Base-by-base conservation (phyloP, 2,113 vertebrate genomes). In the Cephalopterus ornatus region DNA sequence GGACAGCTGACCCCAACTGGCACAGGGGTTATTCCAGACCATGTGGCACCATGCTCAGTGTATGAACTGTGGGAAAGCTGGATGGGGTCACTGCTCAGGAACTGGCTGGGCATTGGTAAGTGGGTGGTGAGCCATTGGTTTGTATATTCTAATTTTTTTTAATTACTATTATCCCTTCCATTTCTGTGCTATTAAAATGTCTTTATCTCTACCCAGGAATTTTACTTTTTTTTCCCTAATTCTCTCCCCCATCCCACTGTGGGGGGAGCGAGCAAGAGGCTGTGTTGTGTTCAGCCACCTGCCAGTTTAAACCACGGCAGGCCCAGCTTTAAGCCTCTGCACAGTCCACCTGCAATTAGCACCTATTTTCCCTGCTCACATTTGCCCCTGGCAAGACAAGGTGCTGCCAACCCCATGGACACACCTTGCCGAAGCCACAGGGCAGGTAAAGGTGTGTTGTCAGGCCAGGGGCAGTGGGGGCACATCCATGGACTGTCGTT, bases 351-450 rank as follows among this genome's bases (percentile, higher is more conserved):
- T 74, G 72, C 80, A 67, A 7, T 61, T 63, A 37, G 59, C 55
- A 44, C 28, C 22, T 4, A 23, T 23, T 47, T 61, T 49, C 62
- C 28, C 30, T 39, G 41, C 63, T 71, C 35, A 28, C 21, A 49
- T 22, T 66, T 79, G 52, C 21, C 27, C 22, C 35, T 1, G 27
- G 23, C 49, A 47, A 33, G 52, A 33, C 11, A 39, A 88, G 42
- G 35, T 41, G 67, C 18, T 93, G 67, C 61, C 70, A 65, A 0
- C 41, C 10, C 58, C 1, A 0, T 8, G 20, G 47, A 53, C 12
- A 33, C 2, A 0, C 42, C 0, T 0, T 39, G 37, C 55, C 27
- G 62, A 35, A n/a, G 52, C 14, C 58, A 4, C 8, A 6, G 33
- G 50, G 20, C 35, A 4, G 0, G 5, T 8, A 2, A 27, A 81